Base-by-base conservation (phyloP, 2,113 vertebrate genomes). In the Chamaetylas fuelleborni region DNA sequence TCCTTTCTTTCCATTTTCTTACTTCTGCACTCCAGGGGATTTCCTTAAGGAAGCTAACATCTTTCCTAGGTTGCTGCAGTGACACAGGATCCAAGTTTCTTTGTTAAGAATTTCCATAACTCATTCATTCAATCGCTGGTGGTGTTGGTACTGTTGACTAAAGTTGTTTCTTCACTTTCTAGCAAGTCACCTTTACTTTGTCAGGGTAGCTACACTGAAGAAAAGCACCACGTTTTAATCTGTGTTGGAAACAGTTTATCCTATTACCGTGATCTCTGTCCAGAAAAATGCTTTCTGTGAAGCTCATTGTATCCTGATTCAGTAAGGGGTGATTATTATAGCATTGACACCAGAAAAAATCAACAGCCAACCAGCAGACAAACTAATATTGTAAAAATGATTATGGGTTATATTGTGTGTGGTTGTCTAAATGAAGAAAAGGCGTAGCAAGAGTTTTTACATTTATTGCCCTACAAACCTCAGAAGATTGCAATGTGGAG, bases 21-120 rank as follows among this genome's bases (percentile, higher is more conserved):
- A 88, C 84, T 94, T 73, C 58, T 91, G 62, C 29, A 51, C 81
- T 93, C 79, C 82, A 85, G 64, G 90, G 95, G 60, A 88, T 96
- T 96, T 96, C 69, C 83, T 96, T 87, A 57, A 97, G 88, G 92
- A 96, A 95, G 84, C 40, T 94, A 95, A 88, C 86, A 53, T 66
- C 90, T 95, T 91, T 95, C 53, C 54, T 95, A 83, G 57, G 67
- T 92, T 96, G 64, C 64, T 95, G 53, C 58, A 93, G 50, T 56
- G 47, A 47, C 43, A 71, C 4, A 3, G 69, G 26, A 91, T 94
- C 95, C 90, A 95, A 95, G 70, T 85, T 90, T 87, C 80, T 93
- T 90, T 88, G 60, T 93, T 93, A 95, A 93, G 64, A 86, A 56
- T 95, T 97, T 97, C 93, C 93, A 40, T 91, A 96, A 90, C 76